Evolutionary conservation across 1,140 invertebrate genomes (phyloP).

Genomic region (Vanessa atalanta): DNA sequence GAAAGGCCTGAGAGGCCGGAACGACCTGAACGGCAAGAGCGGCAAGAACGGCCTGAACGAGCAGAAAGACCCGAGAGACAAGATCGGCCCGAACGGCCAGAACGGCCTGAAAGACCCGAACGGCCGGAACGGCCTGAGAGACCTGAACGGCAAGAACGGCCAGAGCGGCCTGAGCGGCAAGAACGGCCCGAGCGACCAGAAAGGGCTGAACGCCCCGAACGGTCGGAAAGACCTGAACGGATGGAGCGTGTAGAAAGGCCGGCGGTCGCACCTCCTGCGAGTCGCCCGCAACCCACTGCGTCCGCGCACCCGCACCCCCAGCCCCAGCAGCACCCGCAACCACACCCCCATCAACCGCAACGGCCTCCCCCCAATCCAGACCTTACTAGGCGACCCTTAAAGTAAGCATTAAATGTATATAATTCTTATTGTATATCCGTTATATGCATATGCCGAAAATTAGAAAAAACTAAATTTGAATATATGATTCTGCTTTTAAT

Average conservation of each 20-base stretch:
- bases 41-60: slow-evolving; percentile 41
- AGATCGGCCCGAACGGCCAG: slow-evolving; percentile 49
- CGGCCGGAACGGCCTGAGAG: slow-evolving; percentile 51
- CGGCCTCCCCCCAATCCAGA: slow-evolving; percentile 82
- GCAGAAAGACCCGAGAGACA: slow-evolving; percentile 44
- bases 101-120: slow-evolving; percentile 41
- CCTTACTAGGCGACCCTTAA: slow-evolving; percentile 86
- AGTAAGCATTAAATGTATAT: slow-evolving; percentile 76
- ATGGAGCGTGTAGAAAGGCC: slow-evolving; percentile 56
- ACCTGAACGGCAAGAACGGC: slow-evolving; percentile 48
- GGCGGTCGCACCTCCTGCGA: slow-evolving; percentile 45
- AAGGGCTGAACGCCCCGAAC: slow-evolving; percentile 46
- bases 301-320: slow-evolving; percentile 44
- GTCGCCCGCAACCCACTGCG: slow-evolving; percentile 42
- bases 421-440: neutral
- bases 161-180: slow-evolving; percentile 47
- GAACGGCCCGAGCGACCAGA: slow-evolving; percentile 50
- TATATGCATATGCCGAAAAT: too few relatives aligned
- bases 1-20: slow-evolving; percentile 45
- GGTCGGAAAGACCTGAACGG: slow-evolving; percentile 17
- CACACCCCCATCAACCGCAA: slow-evolving; percentile 59
- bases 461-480: too few relatives aligned
- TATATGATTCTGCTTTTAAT: too few relatives aligned
- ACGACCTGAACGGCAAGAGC: slow-evolving; percentile 42
- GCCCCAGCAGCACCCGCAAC: slow-evolving; percentile 51